Evolutionary conservation across 1,140 invertebrate species (phyloP).

Genomic region (Varroa destructor): DNA sequence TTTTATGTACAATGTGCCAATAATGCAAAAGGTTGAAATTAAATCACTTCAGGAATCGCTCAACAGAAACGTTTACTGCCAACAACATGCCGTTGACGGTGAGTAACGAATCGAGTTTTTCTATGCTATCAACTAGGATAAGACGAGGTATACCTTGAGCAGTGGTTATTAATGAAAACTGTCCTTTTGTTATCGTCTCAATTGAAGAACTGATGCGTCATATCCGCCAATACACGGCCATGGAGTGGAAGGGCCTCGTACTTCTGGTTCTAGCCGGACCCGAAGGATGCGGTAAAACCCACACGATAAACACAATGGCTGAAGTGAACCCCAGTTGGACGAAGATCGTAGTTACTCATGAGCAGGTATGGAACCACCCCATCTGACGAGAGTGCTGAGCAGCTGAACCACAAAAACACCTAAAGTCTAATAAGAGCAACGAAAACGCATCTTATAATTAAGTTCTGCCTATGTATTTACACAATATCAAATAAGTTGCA

Average conservation of each 20-base stretch:
- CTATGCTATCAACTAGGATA: neutral
- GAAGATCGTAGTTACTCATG: slow-evolving; percentile 8
- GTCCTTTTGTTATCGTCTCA: neutral
- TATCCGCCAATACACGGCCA: neutral
- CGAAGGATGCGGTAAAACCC: slow-evolving; percentile 10
- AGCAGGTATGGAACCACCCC: neutral
- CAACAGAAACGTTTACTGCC: neutral
- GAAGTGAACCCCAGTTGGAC: slow-evolving; percentile 7
- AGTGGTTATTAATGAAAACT: neutral
- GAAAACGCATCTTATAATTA: no score
- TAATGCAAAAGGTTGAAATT: slow-evolving; percentile 15
- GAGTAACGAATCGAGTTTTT: neutral
- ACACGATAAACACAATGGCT: neutral
- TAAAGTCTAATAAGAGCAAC: no score
- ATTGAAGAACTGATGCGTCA: neutral
- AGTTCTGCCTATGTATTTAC: no score
- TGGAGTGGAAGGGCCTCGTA: neutral
- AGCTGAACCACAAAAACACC: no score
- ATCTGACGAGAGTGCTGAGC: no score
- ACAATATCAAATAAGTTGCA: no score
- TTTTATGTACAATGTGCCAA: slow-evolving; percentile 18
- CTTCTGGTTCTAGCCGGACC: slow-evolving; percentile 2
- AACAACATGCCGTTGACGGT: neutral
- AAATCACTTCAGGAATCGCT: neutral
- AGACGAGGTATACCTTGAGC: neutral